These are phyloP conservation scores for Linnaemya vulpina DNA, from an alignment of 2,888 invertebrate species.

Conservation along the genomic window DNA sequence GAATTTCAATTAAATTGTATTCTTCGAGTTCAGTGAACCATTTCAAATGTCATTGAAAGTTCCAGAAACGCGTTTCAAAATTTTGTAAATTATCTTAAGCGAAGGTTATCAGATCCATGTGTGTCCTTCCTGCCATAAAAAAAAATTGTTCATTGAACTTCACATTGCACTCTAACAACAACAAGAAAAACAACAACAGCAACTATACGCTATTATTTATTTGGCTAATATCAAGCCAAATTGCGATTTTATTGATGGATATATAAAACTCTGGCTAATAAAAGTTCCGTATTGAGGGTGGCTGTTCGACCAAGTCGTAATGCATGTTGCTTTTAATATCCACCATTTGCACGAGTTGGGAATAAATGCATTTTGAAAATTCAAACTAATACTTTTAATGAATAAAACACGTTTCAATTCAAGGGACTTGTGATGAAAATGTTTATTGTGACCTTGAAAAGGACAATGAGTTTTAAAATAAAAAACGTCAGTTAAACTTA, in stretches of 20 bases:
- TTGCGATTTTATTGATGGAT: constrained; percentile 8
- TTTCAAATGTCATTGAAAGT: not conserved
- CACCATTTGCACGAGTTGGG: not conserved
- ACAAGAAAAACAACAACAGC: no score
- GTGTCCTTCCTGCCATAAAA: not conserved
- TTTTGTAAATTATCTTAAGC: not conserved
- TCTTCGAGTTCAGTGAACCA: constrained; percentile 1
- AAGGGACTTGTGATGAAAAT: constrained; percentile 5
- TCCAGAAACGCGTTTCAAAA: not conserved
- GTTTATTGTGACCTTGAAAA: constrained; percentile 1
- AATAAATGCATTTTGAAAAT: constrained; percentile 12
- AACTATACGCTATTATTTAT: not conserved
- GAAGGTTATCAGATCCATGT: not conserved
- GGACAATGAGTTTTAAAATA: not conserved
- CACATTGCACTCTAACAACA: not conserved
- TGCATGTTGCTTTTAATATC: not conserved
- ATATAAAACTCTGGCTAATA: constrained; percentile 21
- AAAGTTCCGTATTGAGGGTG: not conserved
- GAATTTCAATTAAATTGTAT: not conserved
- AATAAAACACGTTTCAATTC: not conserved
- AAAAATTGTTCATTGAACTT: constrained; percentile 16
- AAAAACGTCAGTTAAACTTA: not conserved
- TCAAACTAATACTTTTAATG: not conserved
- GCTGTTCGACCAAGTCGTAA: not conserved
- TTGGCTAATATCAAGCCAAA: constrained; percentile 27